Conservation (phyloP, 2,888 invertebrate genomes). For the Drosophila nr. medialis region DNA sequence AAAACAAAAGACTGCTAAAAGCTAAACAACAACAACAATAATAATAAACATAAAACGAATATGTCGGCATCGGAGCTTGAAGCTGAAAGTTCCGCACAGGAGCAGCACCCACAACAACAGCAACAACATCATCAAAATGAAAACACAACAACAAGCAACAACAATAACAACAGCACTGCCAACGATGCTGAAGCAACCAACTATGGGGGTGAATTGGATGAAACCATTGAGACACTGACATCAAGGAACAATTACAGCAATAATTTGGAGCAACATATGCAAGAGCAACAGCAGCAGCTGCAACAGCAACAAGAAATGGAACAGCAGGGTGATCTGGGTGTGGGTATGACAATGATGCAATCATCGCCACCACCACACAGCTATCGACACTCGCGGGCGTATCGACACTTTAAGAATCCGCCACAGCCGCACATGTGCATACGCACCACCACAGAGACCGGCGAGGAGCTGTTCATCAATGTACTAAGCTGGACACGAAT, state of each 20-base stretch:
- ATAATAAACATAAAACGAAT: conserved; percentile 24
- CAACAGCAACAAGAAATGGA: conserved; percentile 52
- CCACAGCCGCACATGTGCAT: conserved; percentile 92
- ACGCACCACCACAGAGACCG: conserved; percentile 86
- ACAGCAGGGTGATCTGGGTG: conserved; percentile 58
- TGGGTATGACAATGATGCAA: conserved; percentile 77
- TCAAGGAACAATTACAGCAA: conserved; percentile 46
- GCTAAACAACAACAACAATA: conserved; percentile 34
- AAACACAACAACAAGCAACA: conserved; percentile 24
- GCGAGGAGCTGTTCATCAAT: conserved; percentile 87
- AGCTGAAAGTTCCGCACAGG: conserved; percentile 64
- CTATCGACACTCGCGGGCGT: conserved; percentile 87
- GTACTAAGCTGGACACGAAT: conserved; percentile 91
- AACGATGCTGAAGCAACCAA: conserved; percentile 39
- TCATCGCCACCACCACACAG: conserved; percentile 86
- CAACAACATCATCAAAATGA: conserved; percentile 49
- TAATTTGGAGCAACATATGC: conserved; percentile 53
- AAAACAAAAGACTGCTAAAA: conserved; percentile 66
- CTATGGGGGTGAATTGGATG: conserved; percentile 36
- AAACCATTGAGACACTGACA: conserved; percentile 51
- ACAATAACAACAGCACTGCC: conserved; percentile 56
- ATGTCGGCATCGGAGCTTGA: conserved; percentile 74
- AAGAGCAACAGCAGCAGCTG: conserved; percentile 40
- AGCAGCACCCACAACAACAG: conserved; percentile 58
- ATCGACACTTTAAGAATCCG: conserved; percentile 90